These are phyloP conservation scores for Riptortus pedestris DNA, from an alignment of 1,140 invertebrate genomes.

Conservation along the genomic window DNA sequence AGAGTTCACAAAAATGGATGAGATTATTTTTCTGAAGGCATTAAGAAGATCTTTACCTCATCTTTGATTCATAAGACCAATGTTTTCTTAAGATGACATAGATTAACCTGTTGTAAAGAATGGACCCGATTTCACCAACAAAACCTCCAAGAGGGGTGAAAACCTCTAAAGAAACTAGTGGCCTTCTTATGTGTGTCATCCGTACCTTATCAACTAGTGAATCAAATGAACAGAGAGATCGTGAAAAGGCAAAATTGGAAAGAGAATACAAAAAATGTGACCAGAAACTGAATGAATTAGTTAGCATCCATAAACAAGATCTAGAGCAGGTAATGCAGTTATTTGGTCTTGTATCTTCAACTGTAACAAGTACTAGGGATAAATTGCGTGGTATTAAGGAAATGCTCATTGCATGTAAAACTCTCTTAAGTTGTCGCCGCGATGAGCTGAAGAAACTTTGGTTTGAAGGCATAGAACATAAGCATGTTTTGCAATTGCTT, in stretches of 20 bases:
- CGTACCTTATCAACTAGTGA: conserved; percentile 82
- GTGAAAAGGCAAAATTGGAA: conserved; percentile 86
- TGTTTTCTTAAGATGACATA: no score
- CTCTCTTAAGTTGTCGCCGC: conserved; percentile 75
- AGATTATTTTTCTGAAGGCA: no score
- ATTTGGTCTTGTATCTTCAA: conserved; percentile 67
- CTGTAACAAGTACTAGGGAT: conserved; percentile 66
- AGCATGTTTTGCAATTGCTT: conserved; percentile 73
- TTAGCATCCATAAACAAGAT: conserved; percentile 78
- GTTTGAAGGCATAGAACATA: conserved; percentile 86
- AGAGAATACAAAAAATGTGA: conserved; percentile 88
- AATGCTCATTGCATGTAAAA: conserved; percentile 81
- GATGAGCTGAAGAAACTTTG: conserved; percentile 89
- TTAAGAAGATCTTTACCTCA: no score
- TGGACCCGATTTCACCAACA: conserved; percentile 42
- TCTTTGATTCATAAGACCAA: no score
- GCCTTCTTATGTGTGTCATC: conserved; percentile 85
- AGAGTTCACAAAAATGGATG: no score
- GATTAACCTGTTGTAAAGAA: no score
- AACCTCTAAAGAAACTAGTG: conserved; percentile 71
- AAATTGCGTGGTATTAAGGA: conserved; percentile 77
- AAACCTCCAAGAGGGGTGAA: conserved; percentile 72
- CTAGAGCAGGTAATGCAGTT: conserved; percentile 78
- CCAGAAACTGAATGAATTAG: conserved; percentile 72
- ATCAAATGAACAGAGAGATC: conserved; percentile 87